phyloP scores from a whole-genome alignment of 1,140 invertebrate genomes.

The Microplitis mediator region DNA sequence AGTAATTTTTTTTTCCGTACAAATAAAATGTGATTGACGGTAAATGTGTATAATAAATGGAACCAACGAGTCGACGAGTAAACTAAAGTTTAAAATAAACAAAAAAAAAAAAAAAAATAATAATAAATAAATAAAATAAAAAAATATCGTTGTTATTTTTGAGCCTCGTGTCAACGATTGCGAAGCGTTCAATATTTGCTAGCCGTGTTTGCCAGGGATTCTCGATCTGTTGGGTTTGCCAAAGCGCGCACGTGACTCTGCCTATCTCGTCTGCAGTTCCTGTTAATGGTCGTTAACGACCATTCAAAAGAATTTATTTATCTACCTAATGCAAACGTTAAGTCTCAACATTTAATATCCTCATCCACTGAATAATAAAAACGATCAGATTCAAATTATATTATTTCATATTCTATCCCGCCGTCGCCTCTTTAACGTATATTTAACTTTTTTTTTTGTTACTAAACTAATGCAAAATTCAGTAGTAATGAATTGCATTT shows the following conservation, averaged over 20 bases:
- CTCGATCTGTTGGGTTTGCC: slow-evolving; percentile 22
- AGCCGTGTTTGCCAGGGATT: slow-evolving; percentile 14
- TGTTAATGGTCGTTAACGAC: slow-evolving; percentile 9
- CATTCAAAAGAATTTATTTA: slow-evolving; percentile 19
- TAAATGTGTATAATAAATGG: too few species aligned
- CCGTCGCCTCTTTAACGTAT: background rate
- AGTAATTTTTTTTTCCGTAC: too few species aligned
- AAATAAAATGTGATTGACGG: too few species aligned
- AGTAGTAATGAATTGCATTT: background rate
- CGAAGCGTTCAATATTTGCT: slow-evolving; percentile 29
- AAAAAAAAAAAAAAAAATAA: too few species aligned
- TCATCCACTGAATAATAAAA: background rate
- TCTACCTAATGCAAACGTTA: background rate
- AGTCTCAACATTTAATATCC: background rate
- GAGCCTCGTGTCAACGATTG: slow-evolving; percentile 10
- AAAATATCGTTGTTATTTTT: slow-evolving; percentile 27
- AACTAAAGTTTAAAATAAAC: too few species aligned
- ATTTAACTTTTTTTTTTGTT: background rate
- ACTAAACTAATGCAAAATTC: background rate
- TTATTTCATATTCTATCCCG: background rate
- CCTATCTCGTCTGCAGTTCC: background rate
- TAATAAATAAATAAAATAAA: background rate
- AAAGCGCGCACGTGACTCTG: slow-evolving; percentile 6
- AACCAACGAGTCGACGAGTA: too few species aligned
- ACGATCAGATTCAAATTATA: too few species aligned